A percentile compares a stretch with the other conserved stretches of the same genome.
These are phyloP conservation scores for Chlamydotis undulata DNA, from an alignment of 2,113 vertebrate genomes.

Conservation along the genomic window DNA sequence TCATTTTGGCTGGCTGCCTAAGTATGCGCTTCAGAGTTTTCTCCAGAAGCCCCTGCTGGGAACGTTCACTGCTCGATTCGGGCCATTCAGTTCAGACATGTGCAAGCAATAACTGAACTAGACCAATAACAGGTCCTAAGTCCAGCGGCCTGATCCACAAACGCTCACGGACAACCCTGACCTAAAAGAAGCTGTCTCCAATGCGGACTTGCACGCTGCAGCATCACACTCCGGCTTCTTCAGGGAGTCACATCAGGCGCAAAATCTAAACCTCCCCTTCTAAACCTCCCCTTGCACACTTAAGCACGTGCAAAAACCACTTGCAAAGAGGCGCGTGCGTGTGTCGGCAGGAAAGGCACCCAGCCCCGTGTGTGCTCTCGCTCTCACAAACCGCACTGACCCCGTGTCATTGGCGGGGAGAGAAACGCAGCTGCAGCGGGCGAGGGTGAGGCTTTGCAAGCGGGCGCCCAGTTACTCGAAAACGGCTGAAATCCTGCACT, in stretches of 20 bases:
- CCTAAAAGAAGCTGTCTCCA: background rate
- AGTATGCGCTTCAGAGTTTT: background rate
- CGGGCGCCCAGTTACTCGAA: rapidly evolving
- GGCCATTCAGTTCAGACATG: background rate
- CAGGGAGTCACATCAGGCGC: background rate
- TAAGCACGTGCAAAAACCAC: background rate
- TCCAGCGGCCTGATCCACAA: background rate
- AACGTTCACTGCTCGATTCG: background rate
- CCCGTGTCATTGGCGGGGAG: background rate
- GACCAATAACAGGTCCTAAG: background rate
- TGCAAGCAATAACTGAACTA: background rate
- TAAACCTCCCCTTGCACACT: background rate
- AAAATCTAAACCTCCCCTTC: background rate
- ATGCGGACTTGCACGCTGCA: background rate
- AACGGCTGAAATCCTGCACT: background rate
- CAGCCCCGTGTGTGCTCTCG: background rate
- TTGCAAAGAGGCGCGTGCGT: background rate
- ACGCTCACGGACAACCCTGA: background rate
- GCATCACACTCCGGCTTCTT: background rate
- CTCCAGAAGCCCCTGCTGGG: background rate
- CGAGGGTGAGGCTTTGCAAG: background rate
- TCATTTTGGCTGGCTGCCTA: background rate
- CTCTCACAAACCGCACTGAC: background rate
- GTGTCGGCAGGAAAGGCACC: background rate
- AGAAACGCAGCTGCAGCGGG: background rate